phyloP scores from a whole-genome alignment of 2,797 vertebrate species.

The Myotis planiceps region DNA sequence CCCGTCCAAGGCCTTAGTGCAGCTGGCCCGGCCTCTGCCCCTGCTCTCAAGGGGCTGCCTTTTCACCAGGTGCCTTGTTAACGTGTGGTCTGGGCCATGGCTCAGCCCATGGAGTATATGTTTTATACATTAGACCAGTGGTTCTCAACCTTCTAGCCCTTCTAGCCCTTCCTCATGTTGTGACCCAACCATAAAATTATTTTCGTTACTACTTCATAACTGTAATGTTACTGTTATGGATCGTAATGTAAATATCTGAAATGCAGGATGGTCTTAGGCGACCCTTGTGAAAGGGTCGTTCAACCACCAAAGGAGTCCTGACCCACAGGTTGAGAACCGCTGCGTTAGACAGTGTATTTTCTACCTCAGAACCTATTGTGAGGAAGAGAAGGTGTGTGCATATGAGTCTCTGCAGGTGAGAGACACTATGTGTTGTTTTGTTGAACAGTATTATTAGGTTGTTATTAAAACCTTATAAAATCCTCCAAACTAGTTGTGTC shows the following conservation, averaged over 20 bases:
- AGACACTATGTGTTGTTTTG: not conserved
- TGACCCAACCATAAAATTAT: no score
- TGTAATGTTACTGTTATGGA: no score
- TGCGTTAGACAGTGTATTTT: not conserved
- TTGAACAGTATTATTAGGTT: conserved; percentile 68
- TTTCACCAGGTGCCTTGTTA: conserved; percentile 12
- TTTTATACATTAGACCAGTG: not conserved
- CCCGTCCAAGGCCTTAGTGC: not conserved
- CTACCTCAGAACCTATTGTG: conserved; percentile 63
- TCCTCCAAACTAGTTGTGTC: not conserved
- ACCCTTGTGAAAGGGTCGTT: no score
- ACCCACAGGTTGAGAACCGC: no score
- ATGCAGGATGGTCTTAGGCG: no score
- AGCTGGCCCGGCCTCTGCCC: not conserved
- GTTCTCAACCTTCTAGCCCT: no score
- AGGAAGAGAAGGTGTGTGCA: not conserved
- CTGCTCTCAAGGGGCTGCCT: not conserved
- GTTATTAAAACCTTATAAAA: conserved; percentile 60
- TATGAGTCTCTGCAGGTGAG: not conserved
- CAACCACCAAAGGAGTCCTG: no score
- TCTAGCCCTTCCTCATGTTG: no score
- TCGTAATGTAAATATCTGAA: no score
- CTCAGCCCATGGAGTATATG: not conserved
- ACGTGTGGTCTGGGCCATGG: not conserved
- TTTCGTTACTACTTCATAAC: no score